Conservation (phyloP, 2,888 invertebrate species). For the Himalopsyche kuldschensis region DNA sequence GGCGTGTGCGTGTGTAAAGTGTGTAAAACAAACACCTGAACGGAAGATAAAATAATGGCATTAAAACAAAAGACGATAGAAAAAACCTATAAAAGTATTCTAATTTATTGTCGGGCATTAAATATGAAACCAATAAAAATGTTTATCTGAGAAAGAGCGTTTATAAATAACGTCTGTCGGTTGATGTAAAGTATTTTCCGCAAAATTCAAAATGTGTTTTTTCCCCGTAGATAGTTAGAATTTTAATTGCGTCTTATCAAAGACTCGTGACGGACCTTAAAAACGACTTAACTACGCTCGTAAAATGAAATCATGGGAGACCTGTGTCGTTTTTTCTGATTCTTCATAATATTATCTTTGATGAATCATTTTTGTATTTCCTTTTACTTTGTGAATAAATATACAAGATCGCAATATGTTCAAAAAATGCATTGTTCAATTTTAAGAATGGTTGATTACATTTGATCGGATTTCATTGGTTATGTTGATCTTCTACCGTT, state of each 20-base stretch:
- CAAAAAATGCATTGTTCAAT: too few species aligned
- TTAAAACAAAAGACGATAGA: background rate
- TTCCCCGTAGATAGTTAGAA: background rate
- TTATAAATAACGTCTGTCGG: background rate
- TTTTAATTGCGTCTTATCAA: background rate
- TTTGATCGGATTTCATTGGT: too few species aligned
- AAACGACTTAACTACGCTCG: background rate
- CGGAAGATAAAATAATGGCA: background rate
- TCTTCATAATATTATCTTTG: too few species aligned
- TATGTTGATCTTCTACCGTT: too few species aligned
- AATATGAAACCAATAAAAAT: background rate
- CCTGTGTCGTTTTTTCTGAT: background rate
- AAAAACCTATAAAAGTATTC: background rate
- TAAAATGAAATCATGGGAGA: background rate
- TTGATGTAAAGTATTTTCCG: background rate
- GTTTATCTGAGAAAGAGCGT: background rate
- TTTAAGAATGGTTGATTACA: too few species aligned
- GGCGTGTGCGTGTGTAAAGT: background rate
- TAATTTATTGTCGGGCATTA: background rate
- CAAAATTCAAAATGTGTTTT: background rate
- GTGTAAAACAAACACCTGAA: background rate
- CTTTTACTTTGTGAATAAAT: too few species aligned
- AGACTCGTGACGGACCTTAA: background rate
- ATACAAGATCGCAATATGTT: too few species aligned
- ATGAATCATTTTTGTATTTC: too few species aligned